These are phyloP conservation scores for Synergus gifuensis DNA, from an alignment of 2,888 invertebrate genomes.

Conservation along the genomic window DNA sequence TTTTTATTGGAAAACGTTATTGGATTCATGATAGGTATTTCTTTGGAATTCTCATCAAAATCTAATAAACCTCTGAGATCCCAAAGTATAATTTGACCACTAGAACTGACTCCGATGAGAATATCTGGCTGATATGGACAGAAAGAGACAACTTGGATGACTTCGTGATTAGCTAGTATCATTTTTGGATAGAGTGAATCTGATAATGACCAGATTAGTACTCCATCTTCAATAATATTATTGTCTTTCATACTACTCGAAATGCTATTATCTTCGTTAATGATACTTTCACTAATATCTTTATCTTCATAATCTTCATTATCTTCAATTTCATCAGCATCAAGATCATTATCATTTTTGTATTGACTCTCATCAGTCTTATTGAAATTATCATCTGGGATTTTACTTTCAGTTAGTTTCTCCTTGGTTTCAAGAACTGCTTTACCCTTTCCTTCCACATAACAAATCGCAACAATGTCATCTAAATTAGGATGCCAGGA, in stretches of 20 bases:
- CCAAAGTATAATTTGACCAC: conserved; percentile 76
- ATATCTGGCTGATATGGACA: conserved; percentile 69
- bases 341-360: not conserved
- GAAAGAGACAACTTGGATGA: conserved; percentile 68
- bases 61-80: conserved; percentile 60
- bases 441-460: conserved; percentile 49
- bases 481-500: conserved; percentile 69
- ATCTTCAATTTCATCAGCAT: not conserved
- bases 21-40: conserved; percentile 23
- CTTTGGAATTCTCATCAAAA: conserved; percentile 43
- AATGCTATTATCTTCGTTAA: not conserved
- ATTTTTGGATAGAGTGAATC: conserved; percentile 65
- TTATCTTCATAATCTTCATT: not conserved
- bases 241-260: not conserved
- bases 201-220: conserved; percentile 67
- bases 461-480: conserved; percentile 64
- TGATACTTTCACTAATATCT: not conserved
- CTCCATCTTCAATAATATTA: conserved; percentile 33
- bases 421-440: not conserved
- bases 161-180: conserved; percentile 64
- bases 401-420: not conserved
- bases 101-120: conserved; percentile 72
- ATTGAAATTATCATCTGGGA: not conserved
- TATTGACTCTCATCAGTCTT: not conserved
- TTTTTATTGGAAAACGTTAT: conserved; percentile 56